Conservation (phyloP, 1,140 invertebrate genomes). For the Saccostrea echinata region DNA sequence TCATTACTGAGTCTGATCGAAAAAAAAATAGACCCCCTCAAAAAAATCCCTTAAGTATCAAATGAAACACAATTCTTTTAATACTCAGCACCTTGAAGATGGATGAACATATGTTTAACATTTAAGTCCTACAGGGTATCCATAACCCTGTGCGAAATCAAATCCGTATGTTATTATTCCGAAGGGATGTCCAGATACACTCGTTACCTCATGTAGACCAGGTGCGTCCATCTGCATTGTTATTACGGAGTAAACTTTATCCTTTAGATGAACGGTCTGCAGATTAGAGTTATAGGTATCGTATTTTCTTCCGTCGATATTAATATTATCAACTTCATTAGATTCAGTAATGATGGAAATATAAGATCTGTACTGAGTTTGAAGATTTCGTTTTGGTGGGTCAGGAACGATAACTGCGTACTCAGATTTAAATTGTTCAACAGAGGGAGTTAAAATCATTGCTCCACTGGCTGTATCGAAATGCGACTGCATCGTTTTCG, state of each 20-base stretch:
- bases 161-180: slow-evolving; percentile 32
- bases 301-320: slow-evolving; percentile 8
- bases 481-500: slow-evolving; percentile 41
- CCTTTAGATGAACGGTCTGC: slow-evolving; percentile 36
- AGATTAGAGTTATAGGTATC: neutral
- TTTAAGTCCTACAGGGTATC: slow-evolving; percentile 20
- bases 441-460: slow-evolving; percentile 27
- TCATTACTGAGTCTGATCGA: no score
- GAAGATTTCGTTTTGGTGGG: slow-evolving; percentile 3
- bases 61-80: no score
- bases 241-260: slow-evolving; percentile 11
- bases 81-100: neutral
- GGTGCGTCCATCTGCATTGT: neutral
- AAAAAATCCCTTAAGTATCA: no score
- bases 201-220: slow-evolving; percentile 9
- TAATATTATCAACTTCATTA: neutral
- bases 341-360: neutral
- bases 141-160: slow-evolving; percentile 38
- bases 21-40: no score
- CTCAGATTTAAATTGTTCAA: slow-evolving; percentile 4
- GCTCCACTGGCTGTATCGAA: slow-evolving; percentile 13
- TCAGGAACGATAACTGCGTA: neutral
- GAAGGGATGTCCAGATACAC: neutral
- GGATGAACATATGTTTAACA: neutral
- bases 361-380: slow-evolving; percentile 7